Base-by-base conservation (phyloP, 2,888 invertebrate genomes). In the Synergus itoensis region DNA sequence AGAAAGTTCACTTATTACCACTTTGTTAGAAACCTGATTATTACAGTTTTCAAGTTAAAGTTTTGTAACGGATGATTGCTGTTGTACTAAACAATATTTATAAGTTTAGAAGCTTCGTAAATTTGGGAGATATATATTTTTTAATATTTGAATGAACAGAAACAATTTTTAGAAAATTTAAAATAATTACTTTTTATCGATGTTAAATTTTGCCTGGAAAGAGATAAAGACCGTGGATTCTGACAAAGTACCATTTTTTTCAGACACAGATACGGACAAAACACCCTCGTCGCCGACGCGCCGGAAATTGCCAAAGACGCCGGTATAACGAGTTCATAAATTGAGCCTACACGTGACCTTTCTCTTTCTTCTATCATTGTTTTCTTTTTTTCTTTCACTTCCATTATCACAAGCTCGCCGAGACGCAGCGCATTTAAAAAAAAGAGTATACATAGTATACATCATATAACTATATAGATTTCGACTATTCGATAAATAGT, bases 261-360 rank as follows among this genome's bases (percentile, higher is more conserved):
- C 96, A 97, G 97, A 97, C 94, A 95, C 96, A 88, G 97, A 97
- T 92, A 94, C 94, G 92, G 97, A 97, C 93, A 97, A 97, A 95
- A 95, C 96, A 90, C 97, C 97, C 91, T 96, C 97, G 87, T 97
- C 97, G 91, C 97, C 97, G 90, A 97, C 98, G 87, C 95, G 97
- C 94, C 95, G 98, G 95, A 98, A 98, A 96, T 95, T 98, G 94
- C 98, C 98, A 93, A 98, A 98, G 95, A 98, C 98, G 93, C 98
- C 98, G 96, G 98, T 98, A 97, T 96, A 97, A 96, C 89, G 89
- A 92, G 91, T 91, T 92, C 87, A 89, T 92, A 91, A 88, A 95
- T 94, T 94, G 92, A 93, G 93, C 92, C 93, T 92, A 92, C 93
- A 93, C 93, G 92, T 93, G 94, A 93, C 93, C 92, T 92, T 92